These are phyloP conservation scores for Boloria euphrosyne DNA, from an alignment of 2,888 invertebrate species.

Conservation along the genomic window DNA sequence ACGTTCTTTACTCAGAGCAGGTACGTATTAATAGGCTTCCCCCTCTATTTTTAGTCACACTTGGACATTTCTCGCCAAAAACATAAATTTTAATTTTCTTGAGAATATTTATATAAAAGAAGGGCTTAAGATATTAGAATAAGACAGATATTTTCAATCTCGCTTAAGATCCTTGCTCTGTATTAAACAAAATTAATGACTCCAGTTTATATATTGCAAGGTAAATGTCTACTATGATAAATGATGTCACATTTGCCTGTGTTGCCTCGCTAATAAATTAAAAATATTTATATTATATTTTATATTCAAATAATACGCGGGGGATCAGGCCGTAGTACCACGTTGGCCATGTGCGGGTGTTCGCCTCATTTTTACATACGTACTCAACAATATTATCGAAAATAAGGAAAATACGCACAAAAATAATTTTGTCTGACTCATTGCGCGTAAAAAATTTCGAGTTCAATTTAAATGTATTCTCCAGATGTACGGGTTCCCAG, in stretches of 20 bases:
- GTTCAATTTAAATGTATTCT: constrained; percentile 6
- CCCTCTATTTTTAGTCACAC: not conserved
- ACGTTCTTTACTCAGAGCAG: constrained; percentile 89
- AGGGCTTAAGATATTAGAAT: not conserved
- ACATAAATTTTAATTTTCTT: not conserved
- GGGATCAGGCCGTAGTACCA: not conserved
- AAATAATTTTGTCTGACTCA: constrained; percentile 12
- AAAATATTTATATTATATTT: constrained; percentile 4
- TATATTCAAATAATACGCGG: constrained; percentile 3
- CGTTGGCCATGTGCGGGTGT: too few species aligned
- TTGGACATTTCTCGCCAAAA: too few species aligned
- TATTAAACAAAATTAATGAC: constrained; percentile 16
- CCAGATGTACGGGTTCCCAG: constrained; percentile 83
- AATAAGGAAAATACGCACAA: constrained; percentile 6
- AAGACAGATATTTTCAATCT: constrained; percentile 8
- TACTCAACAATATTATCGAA: constrained; percentile 2
- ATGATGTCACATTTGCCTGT: constrained; percentile 18
- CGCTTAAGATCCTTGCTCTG: constrained; percentile 2
- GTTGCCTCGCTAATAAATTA: constrained; percentile 1
- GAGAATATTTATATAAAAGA: not conserved
- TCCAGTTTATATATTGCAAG: constrained; percentile 15
- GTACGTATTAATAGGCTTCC: constrained; percentile 42
- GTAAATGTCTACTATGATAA: constrained; percentile 9
- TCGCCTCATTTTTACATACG: not conserved
- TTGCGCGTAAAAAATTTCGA: constrained; percentile 9